Conservation (phyloP, 2,888 invertebrate species). For the Geophilus truncorum region DNA sequence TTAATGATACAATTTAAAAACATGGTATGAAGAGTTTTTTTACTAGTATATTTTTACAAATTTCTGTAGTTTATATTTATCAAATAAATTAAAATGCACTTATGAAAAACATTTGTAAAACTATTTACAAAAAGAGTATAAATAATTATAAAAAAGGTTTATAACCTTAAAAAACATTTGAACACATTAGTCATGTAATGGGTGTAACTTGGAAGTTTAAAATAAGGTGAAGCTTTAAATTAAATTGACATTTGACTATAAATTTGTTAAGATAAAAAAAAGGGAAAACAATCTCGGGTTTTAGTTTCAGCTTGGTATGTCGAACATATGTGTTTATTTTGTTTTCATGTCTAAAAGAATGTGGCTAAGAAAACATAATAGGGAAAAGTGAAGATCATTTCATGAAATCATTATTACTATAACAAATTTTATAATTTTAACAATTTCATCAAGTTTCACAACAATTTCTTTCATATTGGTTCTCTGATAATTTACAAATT, state of each 20-base stretch:
- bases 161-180: neutral
- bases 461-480: neutral
- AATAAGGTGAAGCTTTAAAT: conserved; percentile 10
- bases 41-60: neutral
- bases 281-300: neutral
- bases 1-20: neutral
- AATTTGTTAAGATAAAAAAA: neutral
- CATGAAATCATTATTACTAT: neutral
- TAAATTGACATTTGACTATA: neutral
- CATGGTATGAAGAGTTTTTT: neutral
- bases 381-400: neutral
- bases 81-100: neutral
- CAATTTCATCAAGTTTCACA: neutral
- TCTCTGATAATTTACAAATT: neutral
- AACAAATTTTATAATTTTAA: neutral
- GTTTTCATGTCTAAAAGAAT: neutral
- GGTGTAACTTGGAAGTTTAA: neutral
- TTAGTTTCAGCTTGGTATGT: conserved; percentile 5
- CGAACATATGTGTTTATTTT: neutral
- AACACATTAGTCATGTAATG: neutral
- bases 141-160: neutral
- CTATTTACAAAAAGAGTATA: neutral
- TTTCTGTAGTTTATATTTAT: neutral
- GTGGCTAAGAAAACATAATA: neutral
- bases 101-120: neutral